Evolutionary conservation across 2,113 vertebrate genomes (phyloP).

Genomic region (Myotis yumanensis): DNA sequence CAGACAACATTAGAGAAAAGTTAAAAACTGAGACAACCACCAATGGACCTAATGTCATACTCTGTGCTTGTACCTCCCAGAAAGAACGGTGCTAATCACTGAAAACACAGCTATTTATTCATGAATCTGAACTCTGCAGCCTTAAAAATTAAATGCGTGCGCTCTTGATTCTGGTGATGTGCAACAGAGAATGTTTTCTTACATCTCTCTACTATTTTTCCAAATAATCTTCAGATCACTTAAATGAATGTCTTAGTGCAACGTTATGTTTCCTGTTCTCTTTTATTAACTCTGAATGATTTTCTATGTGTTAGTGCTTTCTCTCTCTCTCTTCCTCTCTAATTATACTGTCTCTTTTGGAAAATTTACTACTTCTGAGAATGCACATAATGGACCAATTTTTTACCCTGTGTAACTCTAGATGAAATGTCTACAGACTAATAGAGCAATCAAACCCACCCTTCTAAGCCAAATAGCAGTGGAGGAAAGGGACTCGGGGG

Average conservation of each 20-base stretch:
- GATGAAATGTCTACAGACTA: slow-evolving; percentile 40
- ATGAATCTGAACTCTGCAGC: not conserved
- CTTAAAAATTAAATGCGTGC: slow-evolving; percentile 32
- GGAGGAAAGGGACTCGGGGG: not conserved
- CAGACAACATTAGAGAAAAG: not conserved
- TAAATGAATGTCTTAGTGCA: slow-evolving; percentile 9
- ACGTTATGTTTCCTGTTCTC: slow-evolving; percentile 20
- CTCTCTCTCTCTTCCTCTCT: not conserved
- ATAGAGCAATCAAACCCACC: slow-evolving; percentile 46
- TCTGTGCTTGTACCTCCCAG: not conserved
- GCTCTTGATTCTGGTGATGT: not conserved
- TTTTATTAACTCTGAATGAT: slow-evolving; percentile 51
- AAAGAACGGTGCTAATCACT: not conserved
- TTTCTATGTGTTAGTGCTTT: not conserved
- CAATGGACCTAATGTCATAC: not conserved
- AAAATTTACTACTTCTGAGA: slow-evolving; percentile 61
- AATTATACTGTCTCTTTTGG: slow-evolving; percentile 43
- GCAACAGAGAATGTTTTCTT: not conserved
- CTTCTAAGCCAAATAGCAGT: not conserved
- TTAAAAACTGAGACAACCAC: not conserved
- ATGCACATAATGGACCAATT: slow-evolving; percentile 12
- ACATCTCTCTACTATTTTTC: not conserved
- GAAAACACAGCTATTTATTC: not conserved
- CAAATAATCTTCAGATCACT: slow-evolving; percentile 48
- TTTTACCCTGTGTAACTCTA: slow-evolving; percentile 40